A percentile compares a stretch with the other conserved stretches of the same genome.
Evolutionary conservation across 1,140 invertebrate species (phyloP).

Genomic region (Lamellibrachia luymesi): DNA sequence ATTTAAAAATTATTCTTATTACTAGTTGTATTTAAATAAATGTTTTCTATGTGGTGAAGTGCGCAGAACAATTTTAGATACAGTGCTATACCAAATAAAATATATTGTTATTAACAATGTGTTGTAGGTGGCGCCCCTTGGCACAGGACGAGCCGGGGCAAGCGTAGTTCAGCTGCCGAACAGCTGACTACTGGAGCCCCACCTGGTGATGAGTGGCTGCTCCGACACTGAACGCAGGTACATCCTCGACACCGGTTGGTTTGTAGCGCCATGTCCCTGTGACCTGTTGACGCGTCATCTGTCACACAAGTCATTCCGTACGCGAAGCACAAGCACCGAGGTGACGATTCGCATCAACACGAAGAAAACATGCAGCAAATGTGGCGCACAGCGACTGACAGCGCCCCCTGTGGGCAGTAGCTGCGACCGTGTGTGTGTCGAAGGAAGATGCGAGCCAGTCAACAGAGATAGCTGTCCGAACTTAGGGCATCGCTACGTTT

Average conservation of each 20-base stretch:
- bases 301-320: constrained; percentile 15
- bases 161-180: constrained; percentile 70
- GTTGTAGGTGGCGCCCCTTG: constrained; percentile 69
- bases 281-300: neutral
- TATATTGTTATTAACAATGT: neutral
- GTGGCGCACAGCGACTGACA: neutral
- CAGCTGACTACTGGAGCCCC: constrained; percentile 23
- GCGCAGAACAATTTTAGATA: too few relatives aligned
- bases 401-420: neutral
- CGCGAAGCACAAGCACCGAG: constrained; percentile 14
- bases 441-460: neutral
- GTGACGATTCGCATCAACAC: neutral
- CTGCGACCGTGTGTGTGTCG: neutral
- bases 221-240: neutral
- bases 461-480: neutral
- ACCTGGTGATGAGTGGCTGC: constrained; percentile 7
- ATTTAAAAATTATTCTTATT: too few relatives aligned
- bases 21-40: too few relatives aligned
- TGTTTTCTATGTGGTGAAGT: too few relatives aligned
- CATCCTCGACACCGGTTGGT: constrained; percentile 21
- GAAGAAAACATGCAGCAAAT: neutral
- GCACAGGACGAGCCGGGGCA: constrained; percentile 78
- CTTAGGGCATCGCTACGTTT: neutral
- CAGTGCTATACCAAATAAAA: too few relatives aligned
- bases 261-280: constrained; percentile 12